A percentile compares a stretch with the other conserved stretches of the same genome.
Conservation (phyloP, 1,140 invertebrate species). For the Calosoma granatense region DNA sequence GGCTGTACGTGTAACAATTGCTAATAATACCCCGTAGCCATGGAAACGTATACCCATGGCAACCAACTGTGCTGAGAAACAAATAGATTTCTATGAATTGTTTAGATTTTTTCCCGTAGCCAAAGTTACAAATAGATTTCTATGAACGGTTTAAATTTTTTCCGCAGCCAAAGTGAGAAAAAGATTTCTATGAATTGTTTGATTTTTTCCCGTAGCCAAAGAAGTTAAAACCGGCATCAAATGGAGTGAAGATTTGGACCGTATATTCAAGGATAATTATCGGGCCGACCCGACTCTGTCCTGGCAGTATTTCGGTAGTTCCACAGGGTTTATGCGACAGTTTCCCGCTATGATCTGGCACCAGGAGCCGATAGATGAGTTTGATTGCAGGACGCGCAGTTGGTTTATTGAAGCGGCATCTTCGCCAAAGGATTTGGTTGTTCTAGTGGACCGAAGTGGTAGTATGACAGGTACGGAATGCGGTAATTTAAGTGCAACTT, state of each 20-base stretch:
- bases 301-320: slow-evolving; percentile 96
- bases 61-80: no score
- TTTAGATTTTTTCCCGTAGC: neutral
- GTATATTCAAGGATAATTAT: slow-evolving; percentile 80
- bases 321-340: slow-evolving; percentile 89
- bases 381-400: slow-evolving; percentile 69
- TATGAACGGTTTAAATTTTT: no score
- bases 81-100: neutral
- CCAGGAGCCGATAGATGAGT: slow-evolving; percentile 51
- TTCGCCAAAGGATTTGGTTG: slow-evolving; percentile 83
- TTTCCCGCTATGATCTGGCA: slow-evolving; percentile 58
- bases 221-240: slow-evolving; percentile 57
- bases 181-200: no score
- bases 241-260: slow-evolving; percentile 79
- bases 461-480: slow-evolving; percentile 85
- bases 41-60: no score
- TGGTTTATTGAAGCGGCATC: slow-evolving; percentile 91
- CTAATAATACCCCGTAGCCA: neutral
- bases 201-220: slow-evolving; percentile 35
- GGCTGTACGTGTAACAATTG: slow-evolving; percentile 51
- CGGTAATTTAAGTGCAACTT: no score
- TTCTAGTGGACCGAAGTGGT: slow-evolving; percentile 81
- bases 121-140: neutral
- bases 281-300: slow-evolving; percentile 77
- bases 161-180: no score